Percentiles rank a stretch among this genome's conserved stretches.
Evolutionary conservation across 2,797 vertebrate genomes (phyloP).

Genomic region (Bufotes viridis): DNA sequence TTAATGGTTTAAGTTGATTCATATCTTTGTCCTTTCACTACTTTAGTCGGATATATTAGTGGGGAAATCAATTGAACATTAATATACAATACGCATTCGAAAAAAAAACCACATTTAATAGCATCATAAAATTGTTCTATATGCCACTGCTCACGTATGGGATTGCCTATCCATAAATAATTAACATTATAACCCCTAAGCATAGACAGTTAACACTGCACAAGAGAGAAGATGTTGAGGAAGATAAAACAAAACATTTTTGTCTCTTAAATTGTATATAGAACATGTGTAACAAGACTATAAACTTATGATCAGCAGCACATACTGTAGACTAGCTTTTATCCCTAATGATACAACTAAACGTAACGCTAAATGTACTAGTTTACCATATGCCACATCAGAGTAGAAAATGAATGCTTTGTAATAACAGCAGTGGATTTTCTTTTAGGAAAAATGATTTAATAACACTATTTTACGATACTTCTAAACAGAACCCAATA

Average conservation of each 20-base stretch:
- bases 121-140: background rate
- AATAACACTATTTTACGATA: background rate
- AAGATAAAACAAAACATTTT: background rate
- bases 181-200: background rate
- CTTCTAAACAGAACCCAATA: background rate
- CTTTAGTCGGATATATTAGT: background rate
- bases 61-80: background rate
- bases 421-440: background rate
- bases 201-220: background rate
- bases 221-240: background rate
- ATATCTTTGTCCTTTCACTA: background rate
- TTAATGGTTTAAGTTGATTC: background rate
- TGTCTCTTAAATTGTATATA: background rate
- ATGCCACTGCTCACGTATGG: background rate
- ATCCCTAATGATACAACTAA: background rate
- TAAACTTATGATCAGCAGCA: background rate
- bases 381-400: background rate
- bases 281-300: background rate
- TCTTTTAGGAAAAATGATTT: background rate
- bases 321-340: too few species aligned
- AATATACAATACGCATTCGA: background rate
- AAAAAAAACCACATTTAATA: background rate
- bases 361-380: background rate
- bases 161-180: slow-evolving; percentile 37
- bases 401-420: background rate